Conservation (phyloP, 2,888 invertebrate genomes). For the Malacosoma neustria region DNA sequence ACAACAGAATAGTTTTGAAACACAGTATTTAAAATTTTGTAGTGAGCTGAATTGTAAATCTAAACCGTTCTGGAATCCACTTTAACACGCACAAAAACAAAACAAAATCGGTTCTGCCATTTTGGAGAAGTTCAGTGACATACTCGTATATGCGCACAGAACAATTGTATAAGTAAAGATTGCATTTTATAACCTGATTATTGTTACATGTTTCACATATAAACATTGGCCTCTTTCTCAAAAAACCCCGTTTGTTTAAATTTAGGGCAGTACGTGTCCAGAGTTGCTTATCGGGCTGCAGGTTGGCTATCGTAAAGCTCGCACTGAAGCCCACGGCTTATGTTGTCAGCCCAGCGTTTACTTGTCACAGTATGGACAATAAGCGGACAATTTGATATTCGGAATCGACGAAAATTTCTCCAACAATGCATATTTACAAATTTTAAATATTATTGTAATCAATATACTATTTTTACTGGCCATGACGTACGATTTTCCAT, state of each 20-base stretch:
- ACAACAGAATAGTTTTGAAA: too few relatives aligned
- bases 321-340: constrained; percentile 16
- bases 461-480: too few relatives aligned
- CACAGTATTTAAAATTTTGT: too few relatives aligned
- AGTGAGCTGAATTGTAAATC: too few relatives aligned
- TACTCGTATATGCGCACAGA: too few relatives aligned
- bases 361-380: constrained; percentile 11
- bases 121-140: too few relatives aligned
- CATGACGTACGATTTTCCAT: too few relatives aligned
- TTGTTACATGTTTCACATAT: not conserved
- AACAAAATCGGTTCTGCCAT: too few relatives aligned
- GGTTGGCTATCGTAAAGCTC: not conserved
- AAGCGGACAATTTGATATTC: not conserved
- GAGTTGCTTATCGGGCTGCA: not conserved
- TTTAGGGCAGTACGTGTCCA: not conserved
- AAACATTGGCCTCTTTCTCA: not conserved
- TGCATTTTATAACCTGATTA: not conserved
- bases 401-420: not conserved
- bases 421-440: not conserved
- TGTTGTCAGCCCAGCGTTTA: constrained; percentile 19
- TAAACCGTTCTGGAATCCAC: too few relatives aligned
- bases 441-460: too few relatives aligned
- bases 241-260: not conserved
- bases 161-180: too few relatives aligned
- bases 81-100: too few relatives aligned